Conservation (phyloP, 2,113 vertebrate species). For the Catharus minimus region DNA sequence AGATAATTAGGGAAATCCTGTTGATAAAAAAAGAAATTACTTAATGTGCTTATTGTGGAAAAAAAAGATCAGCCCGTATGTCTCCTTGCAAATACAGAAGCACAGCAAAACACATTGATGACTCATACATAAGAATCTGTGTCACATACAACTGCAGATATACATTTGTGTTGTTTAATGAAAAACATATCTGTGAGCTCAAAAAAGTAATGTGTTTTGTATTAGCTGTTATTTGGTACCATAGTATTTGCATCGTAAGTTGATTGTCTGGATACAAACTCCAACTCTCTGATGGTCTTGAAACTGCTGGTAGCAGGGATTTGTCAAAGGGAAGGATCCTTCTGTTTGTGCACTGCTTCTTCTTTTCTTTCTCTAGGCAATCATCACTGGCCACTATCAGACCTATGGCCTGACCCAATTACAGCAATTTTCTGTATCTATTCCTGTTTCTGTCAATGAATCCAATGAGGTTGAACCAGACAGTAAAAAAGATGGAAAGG, state of each 20-base stretch:
- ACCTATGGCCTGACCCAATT: constrained; percentile 67
- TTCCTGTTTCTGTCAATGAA: constrained; percentile 49
- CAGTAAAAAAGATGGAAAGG: constrained; percentile 59
- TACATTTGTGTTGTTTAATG: neutral
- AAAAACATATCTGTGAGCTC: neutral
- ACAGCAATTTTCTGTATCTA: constrained; percentile 55
- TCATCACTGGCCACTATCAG: neutral
- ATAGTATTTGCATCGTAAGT: neutral
- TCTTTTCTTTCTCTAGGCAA: constrained; percentile 29
- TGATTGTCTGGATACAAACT: neutral
- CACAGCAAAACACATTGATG: neutral
- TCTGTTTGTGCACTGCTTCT: neutral
- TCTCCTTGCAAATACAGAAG: neutral
- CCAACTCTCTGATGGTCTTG: neutral
- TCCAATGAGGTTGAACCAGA: constrained; percentile 24
- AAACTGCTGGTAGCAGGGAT: neutral
- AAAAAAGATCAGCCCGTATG: neutral
- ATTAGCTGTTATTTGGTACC: neutral
- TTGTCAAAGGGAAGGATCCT: neutral
- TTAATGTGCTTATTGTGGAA: neutral
- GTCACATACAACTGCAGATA: neutral
- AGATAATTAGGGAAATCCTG: neutral
- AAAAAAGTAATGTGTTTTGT: neutral
- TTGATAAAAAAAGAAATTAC: neutral
- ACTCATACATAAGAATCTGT: neutral